Conservation (phyloP, 2,888 invertebrate genomes). For the Acanthosoma haemorrhoidale region DNA sequence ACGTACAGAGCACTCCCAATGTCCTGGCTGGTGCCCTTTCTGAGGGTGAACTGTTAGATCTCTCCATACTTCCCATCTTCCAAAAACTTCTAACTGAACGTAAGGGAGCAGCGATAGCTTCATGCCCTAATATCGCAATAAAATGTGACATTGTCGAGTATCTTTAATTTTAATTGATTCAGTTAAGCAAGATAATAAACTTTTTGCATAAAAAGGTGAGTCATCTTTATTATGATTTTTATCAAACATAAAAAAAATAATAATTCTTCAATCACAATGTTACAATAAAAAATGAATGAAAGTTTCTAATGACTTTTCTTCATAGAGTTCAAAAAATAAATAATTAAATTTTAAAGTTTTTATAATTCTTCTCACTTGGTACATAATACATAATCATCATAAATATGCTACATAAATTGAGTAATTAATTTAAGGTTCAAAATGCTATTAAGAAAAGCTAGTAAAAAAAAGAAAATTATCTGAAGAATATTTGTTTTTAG, state of each 20-base stretch:
- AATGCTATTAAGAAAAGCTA: too few relatives aligned
- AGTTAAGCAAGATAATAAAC: neutral
- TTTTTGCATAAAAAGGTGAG: neutral
- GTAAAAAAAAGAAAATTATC: too few relatives aligned
- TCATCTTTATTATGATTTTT: neutral
- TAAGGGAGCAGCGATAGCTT: conserved; percentile 72
- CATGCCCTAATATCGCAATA: conserved; percentile 90
- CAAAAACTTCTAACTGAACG: conserved; percentile 83
- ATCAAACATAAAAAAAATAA: neutral
- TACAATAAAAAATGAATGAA: too few relatives aligned
- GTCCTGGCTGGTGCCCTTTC: conserved; percentile 61
- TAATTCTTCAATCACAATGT: too few relatives aligned
- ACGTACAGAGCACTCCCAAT: conserved; percentile 59
- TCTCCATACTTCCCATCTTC: conserved; percentile 84
- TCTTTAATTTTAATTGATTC: conserved; percentile 54
- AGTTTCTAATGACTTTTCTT: too few relatives aligned
- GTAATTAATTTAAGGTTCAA: too few relatives aligned
- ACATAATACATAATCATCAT: too few relatives aligned
- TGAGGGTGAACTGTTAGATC: conserved; percentile 76
- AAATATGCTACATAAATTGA: too few relatives aligned
- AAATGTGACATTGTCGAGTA: conserved; percentile 95
- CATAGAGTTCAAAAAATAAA: too few relatives aligned
- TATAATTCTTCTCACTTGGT: too few relatives aligned
- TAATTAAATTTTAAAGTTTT: too few relatives aligned
- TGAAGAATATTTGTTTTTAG: too few relatives aligned